Conservation (phyloP, 2,888 invertebrate species). For the Leptopilina drosophilae region DNA sequence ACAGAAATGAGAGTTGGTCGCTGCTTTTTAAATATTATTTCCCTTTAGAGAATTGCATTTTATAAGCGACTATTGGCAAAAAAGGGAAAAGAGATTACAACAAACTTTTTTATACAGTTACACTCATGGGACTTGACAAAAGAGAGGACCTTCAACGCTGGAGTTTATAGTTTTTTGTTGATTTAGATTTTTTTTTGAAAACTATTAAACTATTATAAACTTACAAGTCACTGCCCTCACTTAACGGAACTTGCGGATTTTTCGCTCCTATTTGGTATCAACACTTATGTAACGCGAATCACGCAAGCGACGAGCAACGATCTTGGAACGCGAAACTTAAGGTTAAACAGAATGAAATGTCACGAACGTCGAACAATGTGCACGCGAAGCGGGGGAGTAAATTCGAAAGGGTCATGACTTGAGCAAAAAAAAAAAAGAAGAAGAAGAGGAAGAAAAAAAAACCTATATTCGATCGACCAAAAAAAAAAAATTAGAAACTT, state of each 20-base stretch:
- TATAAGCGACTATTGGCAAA: conserved; percentile 13
- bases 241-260: conserved; percentile 44
- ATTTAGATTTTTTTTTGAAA: not conserved
- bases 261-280: conserved; percentile 49
- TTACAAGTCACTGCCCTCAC: conserved; percentile 31
- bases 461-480: not conserved
- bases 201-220: not conserved
- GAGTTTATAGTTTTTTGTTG: conserved; percentile 1
- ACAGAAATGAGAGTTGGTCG: not conserved
- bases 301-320: conserved; percentile 64
- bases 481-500: too few relatives aligned
- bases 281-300: conserved; percentile 57
- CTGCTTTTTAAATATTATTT: conserved; percentile 17
- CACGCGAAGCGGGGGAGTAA: conserved; percentile 50
- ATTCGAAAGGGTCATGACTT: conserved; percentile 47
- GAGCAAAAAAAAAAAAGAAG: conserved; percentile 41
- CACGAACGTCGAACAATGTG: conserved; percentile 63
- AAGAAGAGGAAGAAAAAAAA: too few relatives aligned
- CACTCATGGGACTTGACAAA: conserved; percentile 9
- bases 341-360: conserved; percentile 67
- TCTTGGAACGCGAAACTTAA: conserved; percentile 65
- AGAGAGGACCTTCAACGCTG: not conserved
- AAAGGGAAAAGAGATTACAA: conserved; percentile 6
- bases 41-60: conserved; percentile 9
- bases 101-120: not conserved